Conservation (phyloP, 1,140 invertebrate genomes). For the roundworm (Caenorhabditis elegans) region DNA sequence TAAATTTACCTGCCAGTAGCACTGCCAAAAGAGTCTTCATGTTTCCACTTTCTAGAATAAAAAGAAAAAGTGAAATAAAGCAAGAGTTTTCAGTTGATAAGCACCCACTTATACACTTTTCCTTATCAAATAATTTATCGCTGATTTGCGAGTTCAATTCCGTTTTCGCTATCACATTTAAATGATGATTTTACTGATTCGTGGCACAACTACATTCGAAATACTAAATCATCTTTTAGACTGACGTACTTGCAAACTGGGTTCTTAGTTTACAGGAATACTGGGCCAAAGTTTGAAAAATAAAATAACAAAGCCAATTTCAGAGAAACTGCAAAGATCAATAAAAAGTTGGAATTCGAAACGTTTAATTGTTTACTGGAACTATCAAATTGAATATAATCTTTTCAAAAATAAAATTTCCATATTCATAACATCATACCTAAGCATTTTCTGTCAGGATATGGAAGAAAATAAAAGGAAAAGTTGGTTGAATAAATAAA, state of each 20-base stretch:
- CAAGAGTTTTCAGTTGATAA: neutral
- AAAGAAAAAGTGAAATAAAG: neutral
- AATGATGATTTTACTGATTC: no score
- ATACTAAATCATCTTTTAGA: neutral
- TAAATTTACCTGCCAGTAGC: neutral
- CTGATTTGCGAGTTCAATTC: neutral
- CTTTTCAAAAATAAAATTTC: no score
- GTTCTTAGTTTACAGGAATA: no score
- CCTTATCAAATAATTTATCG: neutral
- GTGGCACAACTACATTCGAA: no score
- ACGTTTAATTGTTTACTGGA: no score
- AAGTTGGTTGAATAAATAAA: no score
- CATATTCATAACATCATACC: no score
- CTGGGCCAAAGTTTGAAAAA: neutral
- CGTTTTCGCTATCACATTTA: neutral
- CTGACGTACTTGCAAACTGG: neutral
- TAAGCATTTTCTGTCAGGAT: no score
- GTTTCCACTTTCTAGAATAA: neutral
- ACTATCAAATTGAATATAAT: no score
- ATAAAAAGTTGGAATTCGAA: no score
- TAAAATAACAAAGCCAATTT: neutral
- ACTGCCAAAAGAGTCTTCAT: neutral
- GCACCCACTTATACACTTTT: neutral
- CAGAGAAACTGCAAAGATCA: no score
- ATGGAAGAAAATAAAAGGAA: no score